Base-by-base conservation (phyloP, 2,113 vertebrate species). In the Marmota monax region DNA sequence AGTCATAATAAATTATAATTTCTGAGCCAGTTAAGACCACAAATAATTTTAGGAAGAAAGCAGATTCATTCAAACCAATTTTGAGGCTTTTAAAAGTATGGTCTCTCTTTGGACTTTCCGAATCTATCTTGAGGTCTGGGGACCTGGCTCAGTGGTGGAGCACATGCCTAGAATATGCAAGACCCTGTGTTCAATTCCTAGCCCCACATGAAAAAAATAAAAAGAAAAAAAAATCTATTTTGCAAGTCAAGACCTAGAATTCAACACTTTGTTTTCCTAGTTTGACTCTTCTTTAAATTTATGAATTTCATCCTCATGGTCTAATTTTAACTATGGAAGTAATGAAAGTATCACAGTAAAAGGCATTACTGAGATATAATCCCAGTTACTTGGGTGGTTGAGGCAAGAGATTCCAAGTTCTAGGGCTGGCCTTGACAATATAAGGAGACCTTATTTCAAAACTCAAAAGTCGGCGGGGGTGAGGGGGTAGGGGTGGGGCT, bases 261-360 rank as follows among this genome's bases (percentile, higher is more conserved):
- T 37, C 4, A 69, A 56, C 11, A 63, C 7, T 82, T 79, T 69
- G 18, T 48, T 48, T 69, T 78, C 4, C 61, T 88, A 53, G 11
- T 85, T 95, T 80, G n/a, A 13, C 13, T 74, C 9, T 61, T 4
- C 5, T 74, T 76, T 76, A 91, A 88, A 29, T 80, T 42, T 76
- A 37, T 56, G 58, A 77, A 90, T 84, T 11, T 91, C 13, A 53
- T 4, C 11, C 5, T 83, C 53, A 84, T 70, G n/a, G 27, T 63
- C 17, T 48, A 87, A 73, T 95, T 95, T 96, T 82, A 92, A 34
- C 42, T 79, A 20, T n/a, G 22, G 23, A 73, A 92, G 22, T 7
- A 39, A 25, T 39, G 27, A 18, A 73, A 92, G 25, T 7, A 34
- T 6, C 58, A 93, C 1, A 73, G 23, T 92, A 61, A 87, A 85